Percentiles rank a stretch among this genome's conserved stretches.
These are phyloP conservation scores for Pholis gunnellus DNA, from an alignment of 2,113 vertebrate species.

Conservation along the genomic window DNA sequence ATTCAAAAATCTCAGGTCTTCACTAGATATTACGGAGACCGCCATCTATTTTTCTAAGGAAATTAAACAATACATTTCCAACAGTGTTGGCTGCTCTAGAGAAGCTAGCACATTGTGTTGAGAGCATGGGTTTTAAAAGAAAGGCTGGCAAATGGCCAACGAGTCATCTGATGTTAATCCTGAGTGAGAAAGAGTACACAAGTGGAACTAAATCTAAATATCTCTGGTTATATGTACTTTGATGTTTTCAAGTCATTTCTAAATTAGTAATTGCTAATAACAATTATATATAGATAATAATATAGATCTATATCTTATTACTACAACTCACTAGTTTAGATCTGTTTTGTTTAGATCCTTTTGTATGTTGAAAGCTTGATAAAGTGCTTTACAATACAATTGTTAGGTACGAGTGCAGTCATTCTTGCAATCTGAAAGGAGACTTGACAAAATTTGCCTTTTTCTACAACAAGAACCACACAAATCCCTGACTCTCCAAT, in stretches of 20 bases:
- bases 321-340: not conserved
- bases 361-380: not conserved
- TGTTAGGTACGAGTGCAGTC: too few species aligned
- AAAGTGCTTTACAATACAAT: not conserved
- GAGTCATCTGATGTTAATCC: slow-evolving; percentile 64
- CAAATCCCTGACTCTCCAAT: slow-evolving; percentile 12
- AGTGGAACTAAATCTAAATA: not conserved
- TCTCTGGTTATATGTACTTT: not conserved
- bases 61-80: slow-evolving; percentile 78
- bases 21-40: slow-evolving; percentile 52
- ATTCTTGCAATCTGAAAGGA: not conserved
- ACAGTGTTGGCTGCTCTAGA: slow-evolving; percentile 59
- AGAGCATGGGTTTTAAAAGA: slow-evolving; percentile 59
- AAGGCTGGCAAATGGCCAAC: slow-evolving; percentile 67
- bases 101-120: slow-evolving; percentile 70
- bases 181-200: slow-evolving; percentile 18
- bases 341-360: not conserved
- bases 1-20: slow-evolving; percentile 62
- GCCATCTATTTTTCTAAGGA: slow-evolving; percentile 74
- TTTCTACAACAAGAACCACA: not conserved
- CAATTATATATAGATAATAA: too few species aligned
- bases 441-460: not conserved
- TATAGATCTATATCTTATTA: not conserved
- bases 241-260: not conserved
- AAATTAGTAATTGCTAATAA: not conserved